These are phyloP conservation scores for Promerops cafer DNA, from an alignment of 2,113 vertebrate species.

Conservation along the genomic window DNA sequence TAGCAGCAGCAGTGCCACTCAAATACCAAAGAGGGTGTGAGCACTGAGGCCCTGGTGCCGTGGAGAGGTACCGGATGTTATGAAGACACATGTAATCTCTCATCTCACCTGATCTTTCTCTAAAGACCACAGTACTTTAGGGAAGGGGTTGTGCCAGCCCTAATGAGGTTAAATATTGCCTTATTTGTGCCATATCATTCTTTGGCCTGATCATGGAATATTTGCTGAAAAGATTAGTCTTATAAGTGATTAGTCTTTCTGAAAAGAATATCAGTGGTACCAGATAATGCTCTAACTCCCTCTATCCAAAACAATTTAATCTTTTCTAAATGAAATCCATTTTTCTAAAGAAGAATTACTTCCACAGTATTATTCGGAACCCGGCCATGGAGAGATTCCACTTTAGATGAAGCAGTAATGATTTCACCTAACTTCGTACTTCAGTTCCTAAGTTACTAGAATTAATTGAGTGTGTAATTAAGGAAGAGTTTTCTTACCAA, in stretches of 20 bases:
- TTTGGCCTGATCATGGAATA: not conserved
- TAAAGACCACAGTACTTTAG: not conserved
- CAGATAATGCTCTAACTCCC: not conserved
- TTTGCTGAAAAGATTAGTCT: slow-evolving; percentile 1
- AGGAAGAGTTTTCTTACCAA: slow-evolving; percentile 53
- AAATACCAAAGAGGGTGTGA: not conserved
- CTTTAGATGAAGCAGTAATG: slow-evolving; percentile 16
- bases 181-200: not conserved
- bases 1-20: accelerated
- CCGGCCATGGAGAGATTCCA: not conserved
- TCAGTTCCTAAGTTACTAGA: slow-evolving; percentile 13
- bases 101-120: not conserved
- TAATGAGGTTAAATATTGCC: not conserved
- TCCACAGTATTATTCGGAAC: not conserved
- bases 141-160: not conserved
- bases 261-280: not conserved
- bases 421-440: slow-evolving; percentile 30
- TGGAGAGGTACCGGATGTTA: not conserved
- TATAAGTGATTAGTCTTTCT: not conserved
- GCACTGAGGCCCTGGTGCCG: not conserved
- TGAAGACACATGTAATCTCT: not conserved
- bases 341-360: slow-evolving; percentile 12
- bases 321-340: slow-evolving; percentile 25
- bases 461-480: slow-evolving; percentile 63
- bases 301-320: slow-evolving; percentile 28